phyloP scores from a whole-genome alignment of 2,113 vertebrate genomes.

The Loxodonta africana region DNA sequence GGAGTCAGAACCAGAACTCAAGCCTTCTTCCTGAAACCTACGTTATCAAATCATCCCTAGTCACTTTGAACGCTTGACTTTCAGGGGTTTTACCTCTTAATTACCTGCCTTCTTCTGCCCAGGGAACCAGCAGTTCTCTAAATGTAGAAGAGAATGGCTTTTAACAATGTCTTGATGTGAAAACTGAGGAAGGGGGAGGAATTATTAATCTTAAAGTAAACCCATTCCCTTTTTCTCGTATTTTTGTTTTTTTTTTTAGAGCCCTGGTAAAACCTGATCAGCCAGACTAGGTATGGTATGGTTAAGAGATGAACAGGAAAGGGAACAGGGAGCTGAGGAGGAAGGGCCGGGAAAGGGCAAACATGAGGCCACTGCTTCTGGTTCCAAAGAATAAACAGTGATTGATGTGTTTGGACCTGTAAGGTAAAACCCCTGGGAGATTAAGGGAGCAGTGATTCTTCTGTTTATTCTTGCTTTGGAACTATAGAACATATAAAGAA shows the following conservation, averaged over 20 bases:
- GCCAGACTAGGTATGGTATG: background rate
- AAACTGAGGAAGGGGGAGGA: slow-evolving; percentile 4
- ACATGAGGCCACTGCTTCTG: background rate
- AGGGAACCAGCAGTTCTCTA: background rate
- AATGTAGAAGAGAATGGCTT: background rate
- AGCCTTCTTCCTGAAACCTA: background rate
- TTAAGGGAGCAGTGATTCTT: slow-evolving; percentile 43
- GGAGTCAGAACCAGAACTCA: background rate
- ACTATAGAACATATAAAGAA: slow-evolving; percentile 59
- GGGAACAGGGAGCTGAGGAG: background rate
- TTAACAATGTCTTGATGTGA: background rate
- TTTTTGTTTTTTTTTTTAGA: background rate
- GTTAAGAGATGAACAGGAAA: background rate
- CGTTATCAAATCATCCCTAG: rapidly evolving
- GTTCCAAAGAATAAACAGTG: background rate
- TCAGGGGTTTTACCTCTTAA: background rate
- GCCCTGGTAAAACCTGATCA: background rate
- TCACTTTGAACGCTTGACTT: background rate
- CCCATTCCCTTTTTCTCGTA: background rate
- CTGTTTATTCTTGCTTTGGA: slow-evolving; percentile 52
- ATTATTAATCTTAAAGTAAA: slow-evolving; percentile 35
- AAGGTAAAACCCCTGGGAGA: slow-evolving; percentile 58
- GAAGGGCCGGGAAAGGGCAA: background rate
- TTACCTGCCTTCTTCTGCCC: background rate
- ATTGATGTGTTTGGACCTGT: background rate